phyloP scores from a whole-genome alignment of 2,888 invertebrate genomes.

The Anoplius nigerrimus region DNA sequence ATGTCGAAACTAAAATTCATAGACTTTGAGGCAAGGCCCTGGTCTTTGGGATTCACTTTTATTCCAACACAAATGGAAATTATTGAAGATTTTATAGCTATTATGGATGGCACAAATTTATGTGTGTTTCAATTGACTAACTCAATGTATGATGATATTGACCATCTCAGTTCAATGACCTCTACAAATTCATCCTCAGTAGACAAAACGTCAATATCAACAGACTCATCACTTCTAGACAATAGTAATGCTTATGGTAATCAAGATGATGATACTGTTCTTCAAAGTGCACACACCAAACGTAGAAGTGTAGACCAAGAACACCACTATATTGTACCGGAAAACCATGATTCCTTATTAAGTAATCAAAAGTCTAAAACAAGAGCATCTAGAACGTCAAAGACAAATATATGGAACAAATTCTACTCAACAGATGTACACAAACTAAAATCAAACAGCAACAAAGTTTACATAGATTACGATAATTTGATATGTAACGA shows the following conservation, averaged over 20 bases:
- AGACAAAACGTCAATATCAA: constrained; percentile 67
- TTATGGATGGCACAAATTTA: constrained; percentile 79
- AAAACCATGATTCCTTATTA: constrained; percentile 36
- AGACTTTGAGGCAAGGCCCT: constrained; percentile 82
- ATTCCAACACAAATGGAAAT: constrained; percentile 79
- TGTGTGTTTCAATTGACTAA: constrained; percentile 76
- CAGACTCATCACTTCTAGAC: constrained; percentile 58
- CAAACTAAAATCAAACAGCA: constrained; percentile 43
- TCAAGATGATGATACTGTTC: constrained; percentile 30
- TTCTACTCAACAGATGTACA: constrained; percentile 39
- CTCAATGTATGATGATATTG: constrained; percentile 70
- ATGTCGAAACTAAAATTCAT: constrained; percentile 82
- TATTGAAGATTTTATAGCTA: constrained; percentile 83
- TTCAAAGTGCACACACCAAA: constrained; percentile 33
- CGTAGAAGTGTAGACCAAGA: constrained; percentile 36
- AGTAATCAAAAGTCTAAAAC: constrained; percentile 37
- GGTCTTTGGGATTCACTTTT: constrained; percentile 81
- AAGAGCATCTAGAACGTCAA: constrained; percentile 53
- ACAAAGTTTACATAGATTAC: constrained; percentile 64
- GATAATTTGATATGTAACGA: constrained; percentile 65
- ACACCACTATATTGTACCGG: constrained; percentile 23
- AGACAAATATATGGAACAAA: constrained; percentile 47
- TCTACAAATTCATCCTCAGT: constrained; percentile 65
- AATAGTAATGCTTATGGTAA: constrained; percentile 39
- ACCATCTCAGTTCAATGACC: constrained; percentile 66